Conservation (phyloP, 2,113 vertebrate species). For the Verasper variegatus region DNA sequence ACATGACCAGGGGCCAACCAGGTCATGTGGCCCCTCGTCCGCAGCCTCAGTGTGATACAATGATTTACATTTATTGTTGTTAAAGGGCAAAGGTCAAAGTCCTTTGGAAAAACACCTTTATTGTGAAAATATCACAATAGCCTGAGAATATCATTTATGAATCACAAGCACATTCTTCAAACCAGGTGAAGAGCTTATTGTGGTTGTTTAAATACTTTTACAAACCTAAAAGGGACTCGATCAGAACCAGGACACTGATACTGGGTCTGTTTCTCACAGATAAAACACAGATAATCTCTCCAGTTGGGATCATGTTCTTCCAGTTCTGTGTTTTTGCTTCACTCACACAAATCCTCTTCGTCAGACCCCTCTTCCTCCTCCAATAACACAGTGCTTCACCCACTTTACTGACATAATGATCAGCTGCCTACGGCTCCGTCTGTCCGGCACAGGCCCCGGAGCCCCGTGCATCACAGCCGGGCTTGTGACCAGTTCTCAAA, state of each 20-base stretch:
- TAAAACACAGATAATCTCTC: no score
- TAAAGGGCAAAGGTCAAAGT: constrained; percentile 1
- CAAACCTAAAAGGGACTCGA: no score
- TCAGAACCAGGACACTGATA: no score
- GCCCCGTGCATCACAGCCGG: constrained; percentile 67
- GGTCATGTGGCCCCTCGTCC: background rate
- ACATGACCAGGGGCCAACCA: no score
- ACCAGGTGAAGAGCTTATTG: no score
- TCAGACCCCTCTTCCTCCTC: background rate
- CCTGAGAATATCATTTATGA: no score
- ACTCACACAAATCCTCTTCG: no score
- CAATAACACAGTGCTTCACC: constrained; percentile 3
- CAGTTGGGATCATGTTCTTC: no score
- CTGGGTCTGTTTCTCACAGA: no score
- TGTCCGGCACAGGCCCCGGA: constrained; percentile 52
- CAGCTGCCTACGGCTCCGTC: constrained; percentile 50
- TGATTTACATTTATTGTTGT: background rate
- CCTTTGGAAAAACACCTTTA: background rate
- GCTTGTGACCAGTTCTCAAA: constrained; percentile 62
- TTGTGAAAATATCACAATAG: background rate
- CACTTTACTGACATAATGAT: constrained; percentile 38
- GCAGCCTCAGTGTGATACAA: background rate
- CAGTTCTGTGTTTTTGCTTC: no score
- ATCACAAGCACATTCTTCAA: no score
- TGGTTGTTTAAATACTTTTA: no score